A percentile compares a stretch with the other conserved stretches of the same genome.
phyloP scores from a whole-genome alignment of 1,140 invertebrate genomes.

The Drosophila chauvacae region DNA sequence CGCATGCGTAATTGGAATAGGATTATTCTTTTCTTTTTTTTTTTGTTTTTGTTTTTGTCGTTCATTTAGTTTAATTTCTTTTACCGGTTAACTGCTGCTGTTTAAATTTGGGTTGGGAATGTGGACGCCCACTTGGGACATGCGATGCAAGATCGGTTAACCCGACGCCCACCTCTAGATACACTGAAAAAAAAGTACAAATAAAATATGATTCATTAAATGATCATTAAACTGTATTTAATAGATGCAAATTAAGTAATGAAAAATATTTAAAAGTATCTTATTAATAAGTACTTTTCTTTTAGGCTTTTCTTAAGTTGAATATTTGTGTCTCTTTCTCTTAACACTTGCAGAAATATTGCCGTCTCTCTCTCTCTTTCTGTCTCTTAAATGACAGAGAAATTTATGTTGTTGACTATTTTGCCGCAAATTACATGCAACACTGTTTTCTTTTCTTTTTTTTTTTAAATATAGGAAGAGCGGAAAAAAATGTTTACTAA shows the following conservation, averaged over 20 bases:
- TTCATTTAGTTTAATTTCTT: slow-evolving; percentile 50
- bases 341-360: background rate
- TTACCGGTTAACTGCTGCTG: slow-evolving; percentile 9
- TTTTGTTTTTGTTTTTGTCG: background rate
- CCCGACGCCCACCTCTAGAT: slow-evolving; percentile 4
- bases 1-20: slow-evolving; percentile 32
- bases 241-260: background rate
- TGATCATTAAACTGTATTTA: background rate
- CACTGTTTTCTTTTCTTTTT: slow-evolving; percentile 33
- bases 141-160: slow-evolving; percentile 40
- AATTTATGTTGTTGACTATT: slow-evolving; percentile 83
- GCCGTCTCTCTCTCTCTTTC: background rate
- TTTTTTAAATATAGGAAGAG: slow-evolving; percentile 21
- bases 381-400: slow-evolving; percentile 12
- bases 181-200: background rate
- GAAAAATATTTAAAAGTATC: background rate
- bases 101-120: slow-evolving; percentile 40
- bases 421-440: slow-evolving; percentile 80
- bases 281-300: background rate
- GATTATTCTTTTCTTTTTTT: background rate
- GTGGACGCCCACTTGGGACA: slow-evolving; percentile 41
- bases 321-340: background rate
- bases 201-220: background rate
- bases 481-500: slow-evolving; percentile 39
- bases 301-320: background rate